Evolutionary conservation across 2,888 invertebrate species (phyloP).

Genomic region (Peribatodes rhomboidaria): DNA sequence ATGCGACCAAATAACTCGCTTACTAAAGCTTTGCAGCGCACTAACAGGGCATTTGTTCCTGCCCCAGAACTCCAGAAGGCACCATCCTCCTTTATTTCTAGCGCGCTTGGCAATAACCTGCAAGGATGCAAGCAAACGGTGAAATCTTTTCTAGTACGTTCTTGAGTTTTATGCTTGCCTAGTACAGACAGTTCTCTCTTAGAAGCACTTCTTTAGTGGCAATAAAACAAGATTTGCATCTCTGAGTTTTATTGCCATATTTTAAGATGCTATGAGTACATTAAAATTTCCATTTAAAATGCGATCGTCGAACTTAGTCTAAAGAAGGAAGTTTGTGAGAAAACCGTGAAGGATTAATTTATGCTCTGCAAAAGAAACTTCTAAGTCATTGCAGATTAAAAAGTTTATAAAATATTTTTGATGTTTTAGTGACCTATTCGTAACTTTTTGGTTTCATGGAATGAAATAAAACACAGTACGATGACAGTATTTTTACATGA

Average conservation of each 20-base stretch:
- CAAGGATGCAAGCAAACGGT: conserved; percentile 58
- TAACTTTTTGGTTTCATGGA: no score
- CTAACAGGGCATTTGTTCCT: conserved; percentile 21
- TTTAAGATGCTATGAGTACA: conserved; percentile 22
- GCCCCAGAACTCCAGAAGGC: conserved; percentile 14
- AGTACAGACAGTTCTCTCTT: conserved; percentile 50
- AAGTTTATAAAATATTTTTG: no score
- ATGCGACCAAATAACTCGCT: conserved; percentile 9
- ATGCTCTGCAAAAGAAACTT: neutral
- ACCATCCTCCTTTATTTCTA: conserved; percentile 36
- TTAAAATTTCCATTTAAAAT: conserved; percentile 23
- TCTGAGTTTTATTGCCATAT: conserved; percentile 18
- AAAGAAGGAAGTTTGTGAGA: neutral
- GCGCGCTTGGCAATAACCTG: conserved; percentile 42
- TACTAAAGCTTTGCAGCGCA: conserved; percentile 23
- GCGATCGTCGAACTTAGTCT: conserved; percentile 10
- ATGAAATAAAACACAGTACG: no score
- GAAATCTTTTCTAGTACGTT: conserved; percentile 47
- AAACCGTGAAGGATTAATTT: neutral
- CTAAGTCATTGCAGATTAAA: no score
- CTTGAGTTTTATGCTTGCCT: conserved; percentile 55
- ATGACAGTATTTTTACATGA: neutral
- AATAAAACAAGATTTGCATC: conserved; percentile 33
- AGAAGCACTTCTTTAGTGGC: conserved; percentile 34
- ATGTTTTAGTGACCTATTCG: no score